Conservation (phyloP, 2,113 vertebrate genomes). For the Aramus guarauna region DNA sequence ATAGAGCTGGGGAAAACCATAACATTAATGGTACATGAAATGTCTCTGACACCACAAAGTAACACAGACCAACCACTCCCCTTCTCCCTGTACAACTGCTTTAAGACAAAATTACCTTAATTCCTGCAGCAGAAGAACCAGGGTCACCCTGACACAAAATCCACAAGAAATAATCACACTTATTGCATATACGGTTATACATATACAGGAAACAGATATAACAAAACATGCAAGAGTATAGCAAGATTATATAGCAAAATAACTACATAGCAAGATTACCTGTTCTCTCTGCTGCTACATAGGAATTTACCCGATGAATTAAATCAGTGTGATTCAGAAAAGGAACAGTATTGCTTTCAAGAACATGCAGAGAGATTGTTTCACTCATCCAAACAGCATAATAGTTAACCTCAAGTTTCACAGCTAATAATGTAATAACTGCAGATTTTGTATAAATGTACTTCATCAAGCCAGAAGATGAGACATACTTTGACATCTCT, state of each 20-base stretch:
- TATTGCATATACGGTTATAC: background rate
- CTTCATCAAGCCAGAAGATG: background rate
- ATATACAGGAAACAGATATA: background rate
- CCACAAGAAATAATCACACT: constrained; percentile 49
- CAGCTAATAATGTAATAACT: background rate
- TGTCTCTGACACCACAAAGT: background rate
- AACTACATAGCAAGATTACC: background rate
- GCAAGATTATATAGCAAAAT: background rate
- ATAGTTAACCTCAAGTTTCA: background rate
- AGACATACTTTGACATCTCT: background rate
- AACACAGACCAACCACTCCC: background rate
- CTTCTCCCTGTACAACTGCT: background rate
- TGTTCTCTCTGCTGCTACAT: background rate
- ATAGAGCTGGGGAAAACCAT: background rate
- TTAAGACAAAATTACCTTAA: constrained; percentile 83
- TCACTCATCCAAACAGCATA: background rate
- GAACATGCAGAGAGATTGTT: background rate
- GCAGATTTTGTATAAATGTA: background rate
- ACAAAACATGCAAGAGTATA: background rate
- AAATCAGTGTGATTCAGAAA: background rate
- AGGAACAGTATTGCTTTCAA: background rate
- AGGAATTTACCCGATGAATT: background rate
- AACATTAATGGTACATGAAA: background rate
- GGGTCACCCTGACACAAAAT: constrained; percentile 86
- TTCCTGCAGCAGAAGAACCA: constrained; percentile 96